Evolutionary conservation across 2,888 invertebrate genomes (phyloP).

Genomic region (Tenthredo scrophulariae): DNA sequence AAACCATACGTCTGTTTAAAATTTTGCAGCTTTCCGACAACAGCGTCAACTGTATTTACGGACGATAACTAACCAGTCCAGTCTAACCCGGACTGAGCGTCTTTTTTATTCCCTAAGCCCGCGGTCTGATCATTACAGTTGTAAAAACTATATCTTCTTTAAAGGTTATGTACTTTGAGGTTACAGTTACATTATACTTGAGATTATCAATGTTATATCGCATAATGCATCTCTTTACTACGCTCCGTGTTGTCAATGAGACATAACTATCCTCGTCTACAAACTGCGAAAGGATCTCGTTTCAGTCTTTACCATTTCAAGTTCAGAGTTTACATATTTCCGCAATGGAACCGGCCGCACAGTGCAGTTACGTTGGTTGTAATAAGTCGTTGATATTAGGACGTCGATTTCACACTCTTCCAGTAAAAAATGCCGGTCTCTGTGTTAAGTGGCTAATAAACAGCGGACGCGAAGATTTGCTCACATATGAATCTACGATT

Average conservation of each 20-base stretch:
- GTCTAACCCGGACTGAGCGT: not conserved
- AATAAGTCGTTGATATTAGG: slow-evolving; percentile 6
- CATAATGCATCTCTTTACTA: not conserved
- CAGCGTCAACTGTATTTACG: too few species aligned
- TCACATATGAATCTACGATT: slow-evolving; percentile 2
- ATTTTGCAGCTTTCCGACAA: too few species aligned
- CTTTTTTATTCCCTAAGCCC: not conserved
- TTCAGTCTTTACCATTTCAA: not conserved
- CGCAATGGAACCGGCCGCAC: slow-evolving; percentile 18
- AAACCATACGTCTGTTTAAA: too few species aligned
- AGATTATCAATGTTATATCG: not conserved
- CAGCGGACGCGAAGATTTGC: slow-evolving; percentile 48
- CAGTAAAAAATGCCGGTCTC: slow-evolving; percentile 19
- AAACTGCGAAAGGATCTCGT: not conserved
- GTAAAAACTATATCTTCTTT: slow-evolving; percentile 15
- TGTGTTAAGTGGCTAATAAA: slow-evolving; percentile 49
- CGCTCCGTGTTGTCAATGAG: not conserved
- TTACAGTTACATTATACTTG: slow-evolving; percentile 5
- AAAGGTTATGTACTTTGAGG: slow-evolving; percentile 38
- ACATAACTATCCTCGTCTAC: not conserved
- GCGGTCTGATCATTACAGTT: not conserved
- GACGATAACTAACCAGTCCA: too few species aligned
- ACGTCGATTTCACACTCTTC: slow-evolving; percentile 36
- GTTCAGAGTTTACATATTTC: not conserved
- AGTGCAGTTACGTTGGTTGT: slow-evolving; percentile 48